A percentile compares a stretch with the other conserved stretches of the same genome.
phyloP scores from a whole-genome alignment of 2,888 invertebrate species.

The Chalcis sispes region DNA sequence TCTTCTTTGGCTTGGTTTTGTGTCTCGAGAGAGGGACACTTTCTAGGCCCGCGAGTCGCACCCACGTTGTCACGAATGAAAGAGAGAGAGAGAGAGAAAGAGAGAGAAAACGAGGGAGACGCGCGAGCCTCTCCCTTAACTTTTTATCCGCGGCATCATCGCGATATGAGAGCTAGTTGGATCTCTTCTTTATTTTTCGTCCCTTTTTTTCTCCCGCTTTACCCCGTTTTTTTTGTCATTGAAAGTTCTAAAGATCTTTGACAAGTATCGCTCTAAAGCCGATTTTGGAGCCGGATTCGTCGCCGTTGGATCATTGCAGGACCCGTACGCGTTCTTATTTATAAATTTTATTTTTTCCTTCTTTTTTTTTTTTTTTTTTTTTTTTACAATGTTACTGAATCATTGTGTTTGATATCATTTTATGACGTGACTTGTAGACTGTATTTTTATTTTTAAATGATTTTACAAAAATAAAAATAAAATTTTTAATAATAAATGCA shows the following conservation, averaged over 20 bases:
- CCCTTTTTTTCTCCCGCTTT: slow-evolving; percentile 1
- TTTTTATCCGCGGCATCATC: slow-evolving; percentile 46
- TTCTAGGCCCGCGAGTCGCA: slow-evolving; percentile 71
- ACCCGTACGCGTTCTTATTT: slow-evolving; percentile 5
- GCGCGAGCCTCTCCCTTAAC: slow-evolving; percentile 24
- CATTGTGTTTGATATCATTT: slow-evolving; percentile 4
- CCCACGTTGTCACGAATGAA: no score
- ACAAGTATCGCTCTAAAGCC: slow-evolving; percentile 48
- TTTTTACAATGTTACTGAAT: slow-evolving; percentile 38
- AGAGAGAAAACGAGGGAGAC: no score
- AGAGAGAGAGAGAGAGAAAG: no score
- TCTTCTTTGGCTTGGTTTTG: slow-evolving; percentile 16
- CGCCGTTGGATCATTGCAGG: slow-evolving; percentile 41
- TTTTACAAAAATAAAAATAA: no score
- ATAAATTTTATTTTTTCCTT: not conserved
- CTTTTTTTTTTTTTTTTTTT: slow-evolving; percentile 14
- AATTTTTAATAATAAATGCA: no score
- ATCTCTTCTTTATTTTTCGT: slow-evolving; percentile 1
- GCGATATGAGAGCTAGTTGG: slow-evolving; percentile 3
- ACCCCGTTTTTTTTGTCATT: not conserved
- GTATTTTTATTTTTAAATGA: not conserved
- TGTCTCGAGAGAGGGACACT: slow-evolving; percentile 67
- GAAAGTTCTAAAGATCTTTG: slow-evolving; percentile 33
- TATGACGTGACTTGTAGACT: not conserved
- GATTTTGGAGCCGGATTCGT: slow-evolving; percentile 55